Base-by-base conservation (phyloP, 2,888 invertebrate genomes). In the Sicus ferrugineus region DNA sequence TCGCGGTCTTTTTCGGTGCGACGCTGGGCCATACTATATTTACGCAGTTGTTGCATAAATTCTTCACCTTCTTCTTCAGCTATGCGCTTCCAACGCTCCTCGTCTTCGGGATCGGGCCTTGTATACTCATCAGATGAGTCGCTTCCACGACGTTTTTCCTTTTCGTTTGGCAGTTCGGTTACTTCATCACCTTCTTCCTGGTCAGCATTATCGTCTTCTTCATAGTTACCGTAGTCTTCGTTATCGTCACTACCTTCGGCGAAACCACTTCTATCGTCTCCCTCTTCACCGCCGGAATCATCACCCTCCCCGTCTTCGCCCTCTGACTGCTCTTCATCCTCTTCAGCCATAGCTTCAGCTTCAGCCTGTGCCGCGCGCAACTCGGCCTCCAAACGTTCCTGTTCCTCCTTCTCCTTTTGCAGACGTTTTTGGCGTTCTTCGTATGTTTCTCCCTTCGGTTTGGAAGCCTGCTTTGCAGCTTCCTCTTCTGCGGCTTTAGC, bases 31-130 rank as follows among this genome's bases (percentile, higher is more conserved):
- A 78, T 71, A 67, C 84, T 84, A 61, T 82, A 83, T 74, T 84
- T 84, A 9, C 84, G 81, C 79, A 84, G 76, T 75, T 83, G 81
- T 72, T 77, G 76, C 82, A 83, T 83, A 65, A 83, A 83, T 70
- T 84, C 84, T 72, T 82, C 83, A 42, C 81, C 85, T 75, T 81
- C 82, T 71, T 81, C 79, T 69, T 81, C 83, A 56, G 84, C 84
- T 7, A 83, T 84, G 71, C 80, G 81, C 69, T 83, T 79, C 82
- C 86, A 83, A 50, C 81, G 77, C 71, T 81, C 83, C 69, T 83
- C 82, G 65, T 83, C 83, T 2, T 80, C 77, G 3, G 81, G 80
- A 77, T 82, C 78, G 66, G 84, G 83, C 0, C 83, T 79, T 2
- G 80, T 80, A 58, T 80, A 85, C n/a, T 81, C 81, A 54, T 83